These are phyloP conservation scores for Deladenus siricidicola DNA, from an alignment of 2,888 invertebrate genomes.

Conservation along the genomic window DNA sequence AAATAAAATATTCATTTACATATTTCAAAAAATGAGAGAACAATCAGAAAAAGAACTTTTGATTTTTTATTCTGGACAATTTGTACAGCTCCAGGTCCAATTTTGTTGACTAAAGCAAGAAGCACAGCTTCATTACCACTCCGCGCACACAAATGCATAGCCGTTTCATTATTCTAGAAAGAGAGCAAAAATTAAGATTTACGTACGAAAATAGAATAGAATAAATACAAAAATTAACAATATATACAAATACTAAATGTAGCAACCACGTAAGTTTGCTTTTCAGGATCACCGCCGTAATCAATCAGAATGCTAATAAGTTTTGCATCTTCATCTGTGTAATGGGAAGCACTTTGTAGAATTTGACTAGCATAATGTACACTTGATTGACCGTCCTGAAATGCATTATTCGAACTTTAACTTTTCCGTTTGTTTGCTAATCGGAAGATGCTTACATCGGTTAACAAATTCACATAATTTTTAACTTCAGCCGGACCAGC, in stretches of 20 bases:
- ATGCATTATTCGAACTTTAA: constrained; percentile 10
- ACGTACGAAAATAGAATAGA: constrained; percentile 3
- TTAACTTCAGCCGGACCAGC: constrained; percentile 30
- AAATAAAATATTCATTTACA: background rate
- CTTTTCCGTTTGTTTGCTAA: background rate
- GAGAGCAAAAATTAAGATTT: background rate
- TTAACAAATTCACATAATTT: constrained; percentile 45
- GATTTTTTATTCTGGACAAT: constrained; percentile 88
- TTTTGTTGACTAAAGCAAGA: constrained; percentile 82
- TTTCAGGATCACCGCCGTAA: constrained; percentile 70
- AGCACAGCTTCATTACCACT: constrained; percentile 83
- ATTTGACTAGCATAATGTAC: constrained; percentile 88
- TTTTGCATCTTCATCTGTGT: constrained; percentile 68
- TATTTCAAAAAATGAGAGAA: background rate
- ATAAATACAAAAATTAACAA: background rate
- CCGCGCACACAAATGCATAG: constrained; percentile 75
- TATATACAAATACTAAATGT: background rate
- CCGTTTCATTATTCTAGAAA: constrained; percentile 72
- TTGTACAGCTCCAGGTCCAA: constrained; percentile 80
- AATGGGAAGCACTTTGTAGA: constrained; percentile 70
- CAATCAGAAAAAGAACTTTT: constrained; percentile 59
- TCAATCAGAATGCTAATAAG: constrained; percentile 80
- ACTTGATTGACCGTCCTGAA: constrained; percentile 79
- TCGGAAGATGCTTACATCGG: constrained; percentile 37
- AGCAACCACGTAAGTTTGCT: constrained; percentile 12